Evolutionary conservation across 2,888 invertebrate species (phyloP), one percentile per base, ranked within the genome.

Genomic region (Bedellia somnulentella): DNA sequence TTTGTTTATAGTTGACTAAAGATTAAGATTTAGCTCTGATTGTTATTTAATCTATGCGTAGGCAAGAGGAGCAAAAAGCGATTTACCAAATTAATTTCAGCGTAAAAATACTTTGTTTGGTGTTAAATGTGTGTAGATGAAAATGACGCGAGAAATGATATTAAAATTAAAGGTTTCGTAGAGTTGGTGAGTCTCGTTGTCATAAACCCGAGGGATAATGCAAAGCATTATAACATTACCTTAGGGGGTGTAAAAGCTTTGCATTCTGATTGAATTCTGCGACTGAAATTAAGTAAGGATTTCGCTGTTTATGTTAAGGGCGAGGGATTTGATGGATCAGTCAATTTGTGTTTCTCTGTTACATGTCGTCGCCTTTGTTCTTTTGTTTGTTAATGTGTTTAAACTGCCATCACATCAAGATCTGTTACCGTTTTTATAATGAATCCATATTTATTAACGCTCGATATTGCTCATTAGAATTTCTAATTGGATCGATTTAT

Each of bases 241-340:
- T 56, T 53, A 53, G 46, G 58, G 61, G 66, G 66, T 51, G 66
- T 55, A 68, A 64, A n/a, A 66, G 67, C 68, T 67, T 57, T 67
- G 61, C 62, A 54, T 62, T 67, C 59, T 71, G 75, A 73, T 75
- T 73, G 75, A 73, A 73, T 75, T 70, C 73, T 67, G 63, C 52
- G 57, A 67, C 63, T 73, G 70, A 75, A 71, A 75, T 73, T 73
- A 71, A 71, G 73, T 71, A 73, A 73, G 75, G 75, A 75, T 75
- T 73, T 71, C 59, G 49, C 53, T 71, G 75, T 73, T 73, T 70
- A 59, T 62, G 64, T 60, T 60, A 53, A 59, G 63, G 66, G 57
- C 43, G 51, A 49, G 52, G 57, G 57, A 52, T 57, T 52, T 49
- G 58, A 58, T 51, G 64, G 68, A 68, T 70, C 67, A 64, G 66